Evolutionary conservation across 2,113 vertebrate species (phyloP).

Genomic region (Fregetta grallaria): DNA sequence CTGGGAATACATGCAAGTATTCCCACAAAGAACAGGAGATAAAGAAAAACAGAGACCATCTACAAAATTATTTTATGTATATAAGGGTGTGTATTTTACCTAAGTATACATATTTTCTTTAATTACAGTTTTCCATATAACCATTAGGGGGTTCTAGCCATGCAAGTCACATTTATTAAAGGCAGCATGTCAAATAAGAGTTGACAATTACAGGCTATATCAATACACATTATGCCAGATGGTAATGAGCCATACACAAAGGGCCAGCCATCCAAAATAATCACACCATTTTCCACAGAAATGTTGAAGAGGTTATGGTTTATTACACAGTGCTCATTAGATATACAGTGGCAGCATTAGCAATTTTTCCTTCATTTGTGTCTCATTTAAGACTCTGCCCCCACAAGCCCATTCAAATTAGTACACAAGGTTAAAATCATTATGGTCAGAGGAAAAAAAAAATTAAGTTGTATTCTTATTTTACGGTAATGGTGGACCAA

Average conservation of each 20-base stretch:
- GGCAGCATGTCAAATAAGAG: slow-evolving; percentile 94
- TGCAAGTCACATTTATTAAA: slow-evolving; percentile 93
- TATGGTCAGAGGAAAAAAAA: slow-evolving; percentile 59
- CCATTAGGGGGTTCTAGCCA: slow-evolving; percentile 81
- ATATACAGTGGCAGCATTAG: slow-evolving; percentile 80
- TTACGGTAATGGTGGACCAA: slow-evolving; percentile 75
- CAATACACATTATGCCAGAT: slow-evolving; percentile 91
- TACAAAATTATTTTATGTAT: slow-evolving; percentile 16
- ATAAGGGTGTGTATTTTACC: slow-evolving; percentile 45
- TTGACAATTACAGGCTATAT: slow-evolving; percentile 94
- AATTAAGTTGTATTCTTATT: slow-evolving; percentile 71
- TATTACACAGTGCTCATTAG: slow-evolving; percentile 87
- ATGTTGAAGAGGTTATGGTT: slow-evolving; percentile 86
- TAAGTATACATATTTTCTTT: slow-evolving; percentile 65
- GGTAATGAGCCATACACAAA: slow-evolving; percentile 91
- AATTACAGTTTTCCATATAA: slow-evolving; percentile 76
- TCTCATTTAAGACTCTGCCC: slow-evolving; percentile 80
- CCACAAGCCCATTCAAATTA: slow-evolving; percentile 77
- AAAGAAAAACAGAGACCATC: neutral
- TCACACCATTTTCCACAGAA: slow-evolving; percentile 83
- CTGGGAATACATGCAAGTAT: neutral
- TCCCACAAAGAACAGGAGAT: neutral
- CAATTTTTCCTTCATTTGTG: slow-evolving; percentile 81
- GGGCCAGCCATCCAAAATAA: slow-evolving; percentile 85
- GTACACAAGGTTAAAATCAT: slow-evolving; percentile 83